Evolutionary conservation across 1,140 invertebrate genomes (phyloP).

Genomic region (Drosophila grimshawi): DNA sequence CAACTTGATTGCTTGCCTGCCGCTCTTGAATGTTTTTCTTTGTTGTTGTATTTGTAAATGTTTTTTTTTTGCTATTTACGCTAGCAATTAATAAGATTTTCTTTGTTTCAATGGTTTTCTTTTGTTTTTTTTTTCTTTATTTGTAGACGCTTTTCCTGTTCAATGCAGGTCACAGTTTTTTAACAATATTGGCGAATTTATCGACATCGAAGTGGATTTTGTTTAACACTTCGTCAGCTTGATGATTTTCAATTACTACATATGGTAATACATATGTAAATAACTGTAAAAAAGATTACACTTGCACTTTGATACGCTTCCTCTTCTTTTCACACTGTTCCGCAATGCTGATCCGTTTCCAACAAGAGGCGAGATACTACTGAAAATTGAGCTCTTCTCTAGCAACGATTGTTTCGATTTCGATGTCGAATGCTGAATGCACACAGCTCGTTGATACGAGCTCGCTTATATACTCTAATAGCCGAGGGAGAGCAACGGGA

Average conservation of each 20-base stretch:
- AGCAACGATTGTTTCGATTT: conserved; percentile 22
- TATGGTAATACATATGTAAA: conserved; percentile 31
- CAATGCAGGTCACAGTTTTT: conserved; percentile 83
- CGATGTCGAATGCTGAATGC: conserved; percentile 50
- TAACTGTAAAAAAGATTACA: conserved; percentile 37
- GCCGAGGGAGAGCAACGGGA: conserved; percentile 8
- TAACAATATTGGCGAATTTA: conserved; percentile 83
- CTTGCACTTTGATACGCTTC: conserved; percentile 50
- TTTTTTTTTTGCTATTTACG: conserved; percentile 20
- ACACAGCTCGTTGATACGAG: conserved; percentile 44
- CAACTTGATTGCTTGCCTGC: conserved; percentile 50
- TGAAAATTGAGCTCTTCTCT: conserved; percentile 45
- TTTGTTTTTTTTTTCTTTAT: conserved; percentile 4
- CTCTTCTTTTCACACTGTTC: conserved; percentile 3
- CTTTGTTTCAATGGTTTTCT: background rate
- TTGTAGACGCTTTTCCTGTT: conserved; percentile 72
- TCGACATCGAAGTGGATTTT: conserved; percentile 83
- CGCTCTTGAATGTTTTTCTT: conserved; percentile 22
- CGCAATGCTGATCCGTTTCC: conserved; percentile 38
- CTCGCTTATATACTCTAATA: conserved; percentile 44
- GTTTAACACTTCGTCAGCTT: conserved; percentile 48
- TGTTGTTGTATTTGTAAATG: conserved; percentile 21
- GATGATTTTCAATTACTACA: conserved; percentile 6
- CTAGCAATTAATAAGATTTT: conserved; percentile 9
- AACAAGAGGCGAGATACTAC: conserved; percentile 55